phyloP scores from a whole-genome alignment of 2,113 vertebrate genomes.

The Perognathus longimembris region DNA sequence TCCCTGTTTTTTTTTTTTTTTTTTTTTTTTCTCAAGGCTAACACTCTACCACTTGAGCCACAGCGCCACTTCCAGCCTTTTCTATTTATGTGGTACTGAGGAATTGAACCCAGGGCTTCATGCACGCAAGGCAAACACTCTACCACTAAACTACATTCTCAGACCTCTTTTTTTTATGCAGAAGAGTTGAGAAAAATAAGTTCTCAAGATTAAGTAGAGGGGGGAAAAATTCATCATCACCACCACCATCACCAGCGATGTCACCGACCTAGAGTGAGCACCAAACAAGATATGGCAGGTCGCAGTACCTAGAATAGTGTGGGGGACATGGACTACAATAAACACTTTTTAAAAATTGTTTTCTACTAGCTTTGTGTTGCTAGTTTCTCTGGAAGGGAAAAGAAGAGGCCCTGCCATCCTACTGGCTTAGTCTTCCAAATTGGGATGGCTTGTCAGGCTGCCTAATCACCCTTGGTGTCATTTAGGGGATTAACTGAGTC shows the following conservation, averaged over 20 bases:
- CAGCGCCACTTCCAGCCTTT: too few species aligned
- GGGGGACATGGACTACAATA: not conserved
- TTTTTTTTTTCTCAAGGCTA: too few species aligned
- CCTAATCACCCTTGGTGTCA: not conserved
- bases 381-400: constrained; percentile 18
- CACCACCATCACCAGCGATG: not conserved
- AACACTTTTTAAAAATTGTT: not conserved
- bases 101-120: too few species aligned
- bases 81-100: too few species aligned
- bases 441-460: not conserved
- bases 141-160: too few species aligned
- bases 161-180: not conserved
- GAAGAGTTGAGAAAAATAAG: not conserved
- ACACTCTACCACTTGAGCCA: too few species aligned
- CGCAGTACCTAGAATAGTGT: not conserved
- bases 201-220: not conserved
- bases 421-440: not conserved
- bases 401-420: not conserved
- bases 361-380: not conserved
- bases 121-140: too few species aligned
- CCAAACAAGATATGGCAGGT: not conserved
- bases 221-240: not conserved
- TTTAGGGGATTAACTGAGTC: constrained; percentile 4
- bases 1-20: too few species aligned
- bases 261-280: not conserved